These are phyloP conservation scores for Selenia dentaria DNA, from an alignment of 2,888 invertebrate species.

Conservation along the genomic window DNA sequence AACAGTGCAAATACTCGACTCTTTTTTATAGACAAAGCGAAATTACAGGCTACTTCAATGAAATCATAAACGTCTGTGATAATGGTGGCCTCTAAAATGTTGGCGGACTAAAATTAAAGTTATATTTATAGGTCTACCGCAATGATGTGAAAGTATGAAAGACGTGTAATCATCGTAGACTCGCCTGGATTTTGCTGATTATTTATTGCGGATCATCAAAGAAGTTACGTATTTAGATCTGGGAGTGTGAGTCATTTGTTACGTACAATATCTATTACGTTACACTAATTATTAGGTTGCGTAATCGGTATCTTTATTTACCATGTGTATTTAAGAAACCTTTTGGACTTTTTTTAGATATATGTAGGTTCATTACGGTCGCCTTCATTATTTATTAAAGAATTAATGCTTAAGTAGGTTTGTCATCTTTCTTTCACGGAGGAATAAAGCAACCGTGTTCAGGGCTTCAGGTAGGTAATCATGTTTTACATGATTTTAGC, in stretches of 20 bases:
- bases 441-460: too few relatives aligned
- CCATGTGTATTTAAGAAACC: too few relatives aligned
- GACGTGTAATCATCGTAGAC: slow-evolving; percentile 15
- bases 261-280: too few relatives aligned
- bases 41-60: slow-evolving; percentile 16
- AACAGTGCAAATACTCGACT: too few relatives aligned
- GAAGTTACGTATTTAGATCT: slow-evolving; percentile 6
- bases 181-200: slow-evolving; percentile 13
- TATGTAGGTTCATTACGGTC: too few relatives aligned
- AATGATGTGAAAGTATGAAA: slow-evolving; percentile 21
- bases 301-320: neutral
- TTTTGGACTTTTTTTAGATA: too few relatives aligned
- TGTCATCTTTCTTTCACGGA: too few relatives aligned
- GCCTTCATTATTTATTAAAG: too few relatives aligned
- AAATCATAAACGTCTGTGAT: slow-evolving; percentile 39
- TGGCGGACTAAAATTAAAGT: slow-evolving; percentile 49
- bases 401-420: too few relatives aligned
- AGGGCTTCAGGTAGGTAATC: too few relatives aligned
- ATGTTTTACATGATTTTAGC: too few relatives aligned
- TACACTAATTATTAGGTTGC: neutral
- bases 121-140: slow-evolving; percentile 44
- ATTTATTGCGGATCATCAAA: slow-evolving; percentile 24
- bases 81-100: slow-evolving; percentile 36
- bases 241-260: slow-evolving; percentile 3
- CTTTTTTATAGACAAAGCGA: too few relatives aligned